Conservation (phyloP, 2,113 vertebrate genomes). For the Solea solea region DNA sequence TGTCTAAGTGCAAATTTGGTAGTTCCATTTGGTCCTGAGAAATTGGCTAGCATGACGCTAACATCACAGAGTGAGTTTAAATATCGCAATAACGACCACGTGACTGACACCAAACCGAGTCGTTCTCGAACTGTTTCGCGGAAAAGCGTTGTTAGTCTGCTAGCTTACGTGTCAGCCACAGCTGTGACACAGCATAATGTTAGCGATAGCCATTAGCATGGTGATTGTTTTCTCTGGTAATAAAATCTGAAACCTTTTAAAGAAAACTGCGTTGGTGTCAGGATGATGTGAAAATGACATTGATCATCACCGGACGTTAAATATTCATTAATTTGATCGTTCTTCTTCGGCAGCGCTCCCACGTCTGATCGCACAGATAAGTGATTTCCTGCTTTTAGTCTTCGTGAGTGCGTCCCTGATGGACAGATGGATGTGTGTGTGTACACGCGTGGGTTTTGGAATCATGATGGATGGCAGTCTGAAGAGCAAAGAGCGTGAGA, state of each 20-base stretch:
- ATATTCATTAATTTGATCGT: conserved; percentile 40
- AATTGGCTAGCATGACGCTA: too few relatives aligned
- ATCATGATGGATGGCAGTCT: conserved; percentile 62
- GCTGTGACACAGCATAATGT: background rate
- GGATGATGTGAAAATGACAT: conserved; percentile 13
- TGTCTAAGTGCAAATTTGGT: too few relatives aligned
- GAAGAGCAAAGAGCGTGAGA: conserved; percentile 59
- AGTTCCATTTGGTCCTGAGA: too few relatives aligned
- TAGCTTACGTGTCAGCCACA: too few relatives aligned
- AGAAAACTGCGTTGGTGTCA: conserved; percentile 9
- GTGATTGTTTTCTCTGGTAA: background rate
- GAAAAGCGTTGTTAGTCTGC: too few relatives aligned
- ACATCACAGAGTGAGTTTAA: too few relatives aligned
- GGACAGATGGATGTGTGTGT: conserved; percentile 32
- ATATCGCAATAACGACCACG: too few relatives aligned
- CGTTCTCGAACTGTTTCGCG: too few relatives aligned
- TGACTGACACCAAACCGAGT: too few relatives aligned
- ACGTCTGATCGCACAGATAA: conserved; percentile 34
- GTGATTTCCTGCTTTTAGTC: conserved; percentile 43
- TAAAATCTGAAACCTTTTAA: background rate
- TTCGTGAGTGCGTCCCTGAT: conserved; percentile 46
- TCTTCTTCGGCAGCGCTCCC: background rate
- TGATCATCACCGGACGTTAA: conserved; percentile 22
- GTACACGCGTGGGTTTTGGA: conserved; percentile 31
- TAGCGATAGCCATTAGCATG: background rate